Evolutionary conservation across 2,888 invertebrate species (phyloP), one percentile per base, ranked within the genome.

Genomic region (Podotricha telesiphe): DNA sequence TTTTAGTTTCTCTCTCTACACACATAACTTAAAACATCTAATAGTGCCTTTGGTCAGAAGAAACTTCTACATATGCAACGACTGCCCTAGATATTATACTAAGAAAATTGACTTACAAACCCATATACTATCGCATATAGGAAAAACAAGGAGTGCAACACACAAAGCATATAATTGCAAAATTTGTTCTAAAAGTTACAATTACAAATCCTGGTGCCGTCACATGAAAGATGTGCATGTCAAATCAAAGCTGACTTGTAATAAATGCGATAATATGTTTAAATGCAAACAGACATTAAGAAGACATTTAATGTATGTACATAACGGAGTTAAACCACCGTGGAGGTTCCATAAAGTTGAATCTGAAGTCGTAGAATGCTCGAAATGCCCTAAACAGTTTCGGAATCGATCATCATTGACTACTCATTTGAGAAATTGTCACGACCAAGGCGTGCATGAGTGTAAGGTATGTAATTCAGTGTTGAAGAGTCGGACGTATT

Each of bases 351-450:
- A 47, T 48, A 67, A 61, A 34, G 40, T 47, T 5, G 15, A 58
- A 10, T 22, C 65, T 8, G 42, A 59, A 5, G 10, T 40, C 0
- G 13, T 74, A 5, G 61, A 72, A n/a, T 82, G 82, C 50, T 65
- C 64, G 0, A 53, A 74, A 51, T 83, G 82, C 10, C 64, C 75
- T 0, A 69, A 74, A 1, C 34, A 69, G 0, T 78, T 81, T 1
- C 19, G 17, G 0, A 69, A 76, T 58, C 75, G 66, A n/a, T 19
- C 66, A 15, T 63, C 77, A 0, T 55, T 79, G 11, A 75, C 68
- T 3, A 74, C 75, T 0, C 84, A 84, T 40, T 58, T 76, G 2
- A 73, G 72, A 5, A 80, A 79, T 40, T 82, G 81, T 50, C 84
- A 84, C 45, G 76, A 78, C 15, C 34, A 53, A 0, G 68, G 68